Base-by-base conservation (phyloP, 2,797 vertebrate genomes). In the Sebastes steindachneri region DNA sequence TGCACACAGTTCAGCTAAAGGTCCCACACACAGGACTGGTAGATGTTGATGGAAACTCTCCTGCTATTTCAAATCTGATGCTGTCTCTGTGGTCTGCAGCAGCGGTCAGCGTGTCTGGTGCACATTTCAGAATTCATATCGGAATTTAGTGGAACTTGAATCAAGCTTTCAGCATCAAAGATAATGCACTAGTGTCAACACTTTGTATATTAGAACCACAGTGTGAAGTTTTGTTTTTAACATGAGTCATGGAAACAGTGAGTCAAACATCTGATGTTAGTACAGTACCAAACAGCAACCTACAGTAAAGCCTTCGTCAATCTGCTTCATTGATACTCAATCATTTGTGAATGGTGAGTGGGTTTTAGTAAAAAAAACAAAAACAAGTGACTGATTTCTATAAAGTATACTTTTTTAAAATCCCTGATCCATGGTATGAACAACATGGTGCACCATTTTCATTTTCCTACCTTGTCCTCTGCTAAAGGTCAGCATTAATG, bases 401-500 rank as follows among this genome's bases (percentile, higher is more conserved):
- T 64, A 11, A 45, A 62, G 25, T 69, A 15, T 67, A 26, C n/a
- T 71, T 51, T 58, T 51, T 21, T n/a, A 5, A 29, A 58, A 55
- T 58, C 53, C 9, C 8, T 26, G 10, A 83, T 33, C 64, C 17
- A 70, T 7, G 23, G 7, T 26, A 58, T 69, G 63, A 69, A 66
- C 64, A 76, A 79, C 23, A 51, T 45, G 37, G 77, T 33, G 11
- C 63, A 69, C 75, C 7, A 69, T 82, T 79, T 78, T 73, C 12
- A 57, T 82, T 66, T 79, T 68, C 26, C 70, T 80, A 64, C 23
- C 57, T 64, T 35, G 63, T 88, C 65, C 33, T 79, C 31, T 45
- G 66, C 29, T 84, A 89, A 92, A 93, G 89, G 88, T 93, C 82
- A 78, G n/a, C 67, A 3, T 80, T 83, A 78, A 80, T 73, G 51